phyloP scores from a whole-genome alignment of 2,888 invertebrate genomes.

The Leptopilina syphax region DNA sequence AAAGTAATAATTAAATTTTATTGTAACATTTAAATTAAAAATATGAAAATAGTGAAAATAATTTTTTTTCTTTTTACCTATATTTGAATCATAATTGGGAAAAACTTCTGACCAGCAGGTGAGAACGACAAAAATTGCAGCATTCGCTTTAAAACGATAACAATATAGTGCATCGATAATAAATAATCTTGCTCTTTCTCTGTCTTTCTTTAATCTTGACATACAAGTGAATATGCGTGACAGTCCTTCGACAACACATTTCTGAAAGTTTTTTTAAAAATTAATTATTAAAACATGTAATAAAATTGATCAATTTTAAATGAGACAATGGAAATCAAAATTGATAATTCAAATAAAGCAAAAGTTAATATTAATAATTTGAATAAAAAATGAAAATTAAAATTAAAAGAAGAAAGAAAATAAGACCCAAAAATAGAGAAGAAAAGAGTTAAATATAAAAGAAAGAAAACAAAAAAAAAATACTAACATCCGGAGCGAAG shows the following conservation, averaged over 20 bases:
- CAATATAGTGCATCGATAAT: slow-evolving; percentile 77
- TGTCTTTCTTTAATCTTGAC: slow-evolving; percentile 72
- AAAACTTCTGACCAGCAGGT: slow-evolving; percentile 77
- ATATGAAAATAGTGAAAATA: too few species aligned
- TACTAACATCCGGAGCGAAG: slow-evolving; percentile 49
- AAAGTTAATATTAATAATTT: not conserved
- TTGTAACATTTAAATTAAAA: too few species aligned
- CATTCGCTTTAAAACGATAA: slow-evolving; percentile 71
- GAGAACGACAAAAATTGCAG: slow-evolving; percentile 73
- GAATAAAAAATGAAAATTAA: not conserved
- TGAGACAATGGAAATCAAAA: slow-evolving; percentile 43
- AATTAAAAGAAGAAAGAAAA: not conserved
- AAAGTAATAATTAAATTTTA: not conserved
- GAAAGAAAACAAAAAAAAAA: not conserved
- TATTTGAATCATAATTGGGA: slow-evolving; percentile 67
- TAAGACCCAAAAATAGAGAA: too few species aligned
- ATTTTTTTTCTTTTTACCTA: slow-evolving; percentile 52
- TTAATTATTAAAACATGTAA: not conserved
- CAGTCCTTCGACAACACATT: slow-evolving; percentile 58
- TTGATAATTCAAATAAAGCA: slow-evolving; percentile 5
- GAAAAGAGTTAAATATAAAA: too few species aligned
- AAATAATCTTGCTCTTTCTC: slow-evolving; percentile 75
- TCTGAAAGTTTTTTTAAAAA: slow-evolving; percentile 52
- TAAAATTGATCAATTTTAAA: not conserved
- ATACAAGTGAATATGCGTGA: slow-evolving; percentile 64